phyloP scores from a whole-genome alignment of 2,113 vertebrate species.

The Halcyon senegalensis region DNA sequence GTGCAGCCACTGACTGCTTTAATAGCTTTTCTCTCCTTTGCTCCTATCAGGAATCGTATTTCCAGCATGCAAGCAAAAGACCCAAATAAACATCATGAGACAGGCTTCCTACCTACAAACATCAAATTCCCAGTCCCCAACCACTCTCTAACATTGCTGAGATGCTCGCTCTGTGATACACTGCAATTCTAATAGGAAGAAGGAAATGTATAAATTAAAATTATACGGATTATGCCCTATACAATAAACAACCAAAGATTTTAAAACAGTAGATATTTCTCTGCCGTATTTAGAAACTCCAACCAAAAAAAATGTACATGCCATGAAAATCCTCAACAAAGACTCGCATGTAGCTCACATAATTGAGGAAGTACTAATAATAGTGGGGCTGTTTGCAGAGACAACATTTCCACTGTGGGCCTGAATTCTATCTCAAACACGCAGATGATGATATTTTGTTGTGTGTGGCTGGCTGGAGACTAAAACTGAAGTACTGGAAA shows the following conservation, averaged over 20 bases:
- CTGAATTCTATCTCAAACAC: slow-evolving; percentile 42
- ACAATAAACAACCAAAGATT: background rate
- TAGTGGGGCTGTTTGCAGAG: slow-evolving; percentile 34
- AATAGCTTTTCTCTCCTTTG: background rate
- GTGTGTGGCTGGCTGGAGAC: background rate
- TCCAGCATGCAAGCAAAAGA: background rate
- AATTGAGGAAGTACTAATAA: slow-evolving; percentile 72
- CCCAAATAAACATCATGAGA: background rate
- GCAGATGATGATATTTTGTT: slow-evolving; percentile 30
- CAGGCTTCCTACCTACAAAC: background rate
- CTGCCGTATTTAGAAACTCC: slow-evolving; percentile 31
- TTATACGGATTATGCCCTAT: slow-evolving; percentile 42
- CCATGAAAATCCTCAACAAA: slow-evolving; percentile 70
- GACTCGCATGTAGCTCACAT: slow-evolving; percentile 29
- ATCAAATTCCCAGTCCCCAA: background rate
- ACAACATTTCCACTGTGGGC: slow-evolving; percentile 62
- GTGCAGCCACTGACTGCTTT: background rate
- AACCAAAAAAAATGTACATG: slow-evolving; percentile 56
- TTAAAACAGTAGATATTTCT: background rate
- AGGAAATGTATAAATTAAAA: slow-evolving; percentile 69
- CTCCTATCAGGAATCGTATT: background rate
- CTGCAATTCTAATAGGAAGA: slow-evolving; percentile 41
- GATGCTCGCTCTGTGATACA: background rate
- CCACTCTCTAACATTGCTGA: background rate
- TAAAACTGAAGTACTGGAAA: slow-evolving; percentile 10